Evolutionary conservation across 2,797 vertebrate species (phyloP).

Genomic region (Sebastes minor): DNA sequence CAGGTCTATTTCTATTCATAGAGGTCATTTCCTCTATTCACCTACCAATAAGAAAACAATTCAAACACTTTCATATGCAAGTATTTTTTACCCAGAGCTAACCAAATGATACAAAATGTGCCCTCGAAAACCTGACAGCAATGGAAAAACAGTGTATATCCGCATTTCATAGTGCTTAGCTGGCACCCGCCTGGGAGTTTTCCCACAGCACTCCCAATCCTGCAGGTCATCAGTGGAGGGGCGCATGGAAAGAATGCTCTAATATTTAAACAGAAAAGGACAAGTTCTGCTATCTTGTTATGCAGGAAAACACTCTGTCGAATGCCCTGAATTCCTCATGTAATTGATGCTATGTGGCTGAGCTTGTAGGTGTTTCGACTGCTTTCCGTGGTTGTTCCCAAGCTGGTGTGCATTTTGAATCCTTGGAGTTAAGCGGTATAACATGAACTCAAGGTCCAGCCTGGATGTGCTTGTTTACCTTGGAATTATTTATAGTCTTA

Average conservation of each 20-base stretch:
- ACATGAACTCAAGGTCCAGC: constrained; percentile 41
- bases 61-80: not conserved
- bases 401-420: constrained; percentile 45
- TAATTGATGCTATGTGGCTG: constrained; percentile 85
- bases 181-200: constrained; percentile 68
- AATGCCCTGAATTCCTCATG: constrained; percentile 88
- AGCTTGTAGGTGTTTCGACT: constrained; percentile 65
- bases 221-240: constrained; percentile 68
- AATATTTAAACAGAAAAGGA: constrained; percentile 83
- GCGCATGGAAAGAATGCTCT: constrained; percentile 81
- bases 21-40: not conserved
- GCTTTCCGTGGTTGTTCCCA: constrained; percentile 40
- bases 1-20: not conserved
- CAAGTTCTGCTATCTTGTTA: constrained; percentile 82
- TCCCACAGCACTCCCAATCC: constrained; percentile 76
- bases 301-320: constrained; percentile 78
- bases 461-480: constrained; percentile 46
- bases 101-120: constrained; percentile 15
- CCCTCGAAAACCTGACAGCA: constrained; percentile 14
- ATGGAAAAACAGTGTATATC: constrained; percentile 44
- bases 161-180: constrained; percentile 60
- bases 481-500: constrained; percentile 51
- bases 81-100: not conserved
- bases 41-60: not conserved
- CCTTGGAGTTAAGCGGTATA: constrained; percentile 42